Base-by-base conservation (phyloP, 2,797 vertebrate species). In the Craterocephalus amniculus region DNA sequence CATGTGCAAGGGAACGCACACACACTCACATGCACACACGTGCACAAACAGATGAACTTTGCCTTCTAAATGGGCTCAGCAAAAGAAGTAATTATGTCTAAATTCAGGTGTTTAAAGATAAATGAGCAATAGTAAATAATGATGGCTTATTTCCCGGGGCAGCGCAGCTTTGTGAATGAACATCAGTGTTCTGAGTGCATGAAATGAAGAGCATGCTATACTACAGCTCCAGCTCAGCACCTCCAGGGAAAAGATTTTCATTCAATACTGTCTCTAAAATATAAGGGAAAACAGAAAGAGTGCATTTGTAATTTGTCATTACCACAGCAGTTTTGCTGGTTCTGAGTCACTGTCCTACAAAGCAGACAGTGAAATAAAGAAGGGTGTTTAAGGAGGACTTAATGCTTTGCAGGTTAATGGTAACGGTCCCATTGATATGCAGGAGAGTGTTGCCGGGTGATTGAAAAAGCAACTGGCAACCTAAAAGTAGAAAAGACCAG, bases 51-150 rank as follows among this genome's bases (percentile, higher is more conserved):
- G 86, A 92, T 90, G 90, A 92, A 87, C 87, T 67, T 43, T 76
- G 80, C 90, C 29, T 66, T 89, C 81, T 87, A 66, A 61, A 87
- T 85, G 72, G 81, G 43, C 83, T 80, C 79, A 63, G 86, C 83
- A 87, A 87, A 90, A 77, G 78, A 93, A 91, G 91, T 92, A 93
- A 94, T 94, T 92, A 70, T 67, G 67, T 91, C 90, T 93, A 93
- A 93, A 93, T 85, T 79, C 86, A 74, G 86, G 79, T 81, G 64
- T 93, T 95, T 94, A 91, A 92, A 91, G 88, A 93, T 91, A 93
- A 95, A 93, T 85, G 90, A 93, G 88, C 89, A 92, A 91, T 91
- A 91, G 91, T 83, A 74, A 83, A 83, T 92, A 92, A 94, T 92
- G 90, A 85, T 76, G 87, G 86, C 91, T 87, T 89, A 87, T 91